Base-by-base conservation (phyloP, 2,888 invertebrate species). In the Eulithis prunata region DNA sequence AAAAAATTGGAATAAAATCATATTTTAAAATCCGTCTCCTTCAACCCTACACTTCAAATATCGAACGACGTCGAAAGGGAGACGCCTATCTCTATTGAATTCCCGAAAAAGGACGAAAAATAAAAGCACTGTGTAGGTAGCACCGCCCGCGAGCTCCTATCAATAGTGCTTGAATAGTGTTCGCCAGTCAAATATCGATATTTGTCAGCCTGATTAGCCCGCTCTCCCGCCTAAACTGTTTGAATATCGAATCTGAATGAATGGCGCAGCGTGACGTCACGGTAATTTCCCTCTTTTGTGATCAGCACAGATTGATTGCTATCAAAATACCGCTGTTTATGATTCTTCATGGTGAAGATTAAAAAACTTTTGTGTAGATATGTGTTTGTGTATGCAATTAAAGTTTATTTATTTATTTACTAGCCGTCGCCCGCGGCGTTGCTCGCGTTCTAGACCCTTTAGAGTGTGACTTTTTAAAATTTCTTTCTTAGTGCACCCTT, bases 191-290 rank as follows among this genome's bases (percentile, higher is more conserved):
- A 88, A 87, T 84, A 81, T 84, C 80, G 87, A 82, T 90, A 88
- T 90, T 91, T 92, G 90, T 90, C 90, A 88, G 90, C 85, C 88
- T 92, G 91, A 93, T 93, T 93, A 93, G 92, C 93, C 78, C 71
- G 74, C 79, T 76, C 79, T 83, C 85, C 85, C 81, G 78, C 77
- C 78, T 70, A 73, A 72, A 83, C 81, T 77, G 79, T 81, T 79
- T 80, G 64, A 82, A 81, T 80, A 81, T 79, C 78, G 76, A 82
- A 77, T 74, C 73, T 77, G 73, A 68, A 71, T 83, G 85, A 91
- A 92, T 89, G 80, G 81, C 90, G 72, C 92, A 87, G 90, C 92
- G 81, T 89, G 92, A 84, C 83, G 75, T 77, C 80, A 70, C 74
- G 73, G 76, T 78, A 84, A 84, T 85, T 85, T 81, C 76, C 56